Percentiles rank a stretch among this genome's conserved stretches.
Conservation (phyloP, 2,797 vertebrate species). For the Menidia menidia region DNA sequence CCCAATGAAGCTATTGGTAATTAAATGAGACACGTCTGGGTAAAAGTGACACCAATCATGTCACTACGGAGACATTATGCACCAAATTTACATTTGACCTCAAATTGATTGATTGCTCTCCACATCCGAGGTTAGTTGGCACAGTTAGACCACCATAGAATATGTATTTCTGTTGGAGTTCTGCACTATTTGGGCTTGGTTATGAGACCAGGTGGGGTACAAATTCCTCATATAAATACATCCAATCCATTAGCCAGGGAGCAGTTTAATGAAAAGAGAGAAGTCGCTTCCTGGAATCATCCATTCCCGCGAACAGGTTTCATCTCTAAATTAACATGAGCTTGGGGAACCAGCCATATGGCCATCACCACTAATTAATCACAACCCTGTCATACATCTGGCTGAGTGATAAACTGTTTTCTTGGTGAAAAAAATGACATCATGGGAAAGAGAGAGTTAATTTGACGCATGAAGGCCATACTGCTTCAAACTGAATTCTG, state of each 20-base stretch:
- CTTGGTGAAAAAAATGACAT: slow-evolving; percentile 27
- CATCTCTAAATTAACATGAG: slow-evolving; percentile 55
- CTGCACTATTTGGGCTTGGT: background rate
- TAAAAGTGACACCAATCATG: no score
- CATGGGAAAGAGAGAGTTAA: slow-evolving; percentile 1
- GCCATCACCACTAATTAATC: slow-evolving; percentile 71
- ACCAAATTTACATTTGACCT: background rate
- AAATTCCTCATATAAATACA: slow-evolving; percentile 6
- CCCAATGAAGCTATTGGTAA: background rate
- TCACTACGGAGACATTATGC: background rate
- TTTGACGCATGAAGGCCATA: slow-evolving; percentile 9
- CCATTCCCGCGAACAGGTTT: slow-evolving; percentile 35
- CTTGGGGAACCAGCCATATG: slow-evolving; percentile 63
- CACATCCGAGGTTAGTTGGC: background rate
- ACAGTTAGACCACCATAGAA: background rate
- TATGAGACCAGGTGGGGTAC: background rate
- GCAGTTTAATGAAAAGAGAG: slow-evolving; percentile 43
- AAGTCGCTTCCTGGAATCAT: slow-evolving; percentile 38
- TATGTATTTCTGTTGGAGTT: background rate
- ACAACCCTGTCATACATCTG: slow-evolving; percentile 54
- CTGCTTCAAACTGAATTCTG: slow-evolving; percentile 17
- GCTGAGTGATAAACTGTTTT: slow-evolving; percentile 55
- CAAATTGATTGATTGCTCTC: background rate
- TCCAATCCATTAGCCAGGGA: slow-evolving; percentile 13
- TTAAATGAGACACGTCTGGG: no score